Base-by-base conservation (phyloP, 2,888 invertebrate genomes). In the Cephus spinipes region DNA sequence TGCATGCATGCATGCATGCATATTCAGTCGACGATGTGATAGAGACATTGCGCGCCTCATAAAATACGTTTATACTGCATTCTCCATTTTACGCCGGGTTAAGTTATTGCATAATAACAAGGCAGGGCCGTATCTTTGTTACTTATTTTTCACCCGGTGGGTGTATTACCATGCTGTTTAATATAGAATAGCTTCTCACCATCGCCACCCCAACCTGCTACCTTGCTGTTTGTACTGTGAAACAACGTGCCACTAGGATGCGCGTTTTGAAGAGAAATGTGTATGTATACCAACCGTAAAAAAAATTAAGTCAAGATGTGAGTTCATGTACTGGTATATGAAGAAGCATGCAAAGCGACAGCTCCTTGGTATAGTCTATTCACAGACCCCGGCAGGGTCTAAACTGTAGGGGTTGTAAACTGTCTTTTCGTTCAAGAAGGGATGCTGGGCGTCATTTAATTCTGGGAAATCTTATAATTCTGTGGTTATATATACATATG, bases 71-170 rank as follows among this genome's bases (percentile, higher is more conserved):
- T 88, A 88, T 86, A 86, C 80, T 79, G 79, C 75, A 77, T 81
- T 83, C 76, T 79, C 33, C 79, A 82, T 83, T 82, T 82, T 82
- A 83, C 82, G 80, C 81, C 80, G 68, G 87, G 85, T 15, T 87
- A 88, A 89, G 86, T 88, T 88, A 89, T 89, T 87, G 89, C 89
- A 89, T 89, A 89, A 89, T 89, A 89, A 90, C 89, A 90, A 90
- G 87, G 83, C 86, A 83, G 85, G 79, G 83, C 81, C 80, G 82
- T 86, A 87, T 87, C 85, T 86, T 87, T 88, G 88, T 88, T 88
- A 87, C 85, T 86, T 84, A 87, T 88, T 88, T 90, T 89, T 88
- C 87, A 83, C 85, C 83, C 83, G 79, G 82, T 81, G 77, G 82
- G 74, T 78, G 82, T 83, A 90, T 90, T 91, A 90, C 86, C 90